Evolutionary conservation across 2,113 vertebrate species (phyloP), one percentile per base, ranked within the genome.

Genomic region (Dunckerocampus dactyliophorus): DNA sequence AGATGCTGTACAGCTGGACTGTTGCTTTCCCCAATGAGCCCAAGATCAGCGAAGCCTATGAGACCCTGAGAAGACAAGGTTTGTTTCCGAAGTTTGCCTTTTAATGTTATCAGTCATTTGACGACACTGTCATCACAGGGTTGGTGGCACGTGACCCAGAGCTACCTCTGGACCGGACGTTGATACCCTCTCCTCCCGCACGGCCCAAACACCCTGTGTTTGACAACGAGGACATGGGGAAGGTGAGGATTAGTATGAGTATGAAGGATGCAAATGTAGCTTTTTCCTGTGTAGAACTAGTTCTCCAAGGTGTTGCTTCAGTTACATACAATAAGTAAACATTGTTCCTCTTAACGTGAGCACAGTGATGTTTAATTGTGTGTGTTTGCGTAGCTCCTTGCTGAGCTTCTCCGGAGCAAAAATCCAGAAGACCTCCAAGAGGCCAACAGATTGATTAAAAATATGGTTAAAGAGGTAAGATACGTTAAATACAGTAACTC

Each of bases 401-500:
- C 95, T 66, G 95, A 94, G 81, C 89, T 99, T 49, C 89, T 99
- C 45, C 94, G 94, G 75, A 99, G 97, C 87, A 99, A 97, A 89
- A 99, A 99, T 72, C 96, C 95, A 31, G 97, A 97, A 66, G 97
- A 99, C 71, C 91, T 99, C 0, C 97, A 97, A 65, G 96, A 98
- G 78, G 97, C 97, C 58, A 99, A 99, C 85, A 94, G 95, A 74
- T 88, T 99, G 49, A 99, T 99, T 83, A 99, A 99, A 89, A 97
- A 94, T 83, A 99, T 99, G 97, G 97, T 99, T 80, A 99, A 99
- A 84, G 97, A 99, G 92, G 97, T 98, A 82, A 90, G 92, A 62
- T 12, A 2, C 3, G 8, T 19, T 48, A 9, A 9, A 17, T 9
- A 47, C 14, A n/a, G 46, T 47, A 17, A n/a, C n/a, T n/a, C n/a